Evolutionary conservation across 2,888 invertebrate genomes (phyloP), one percentile per base, ranked within the genome.

Genomic region (Apoda limacodes): DNA sequence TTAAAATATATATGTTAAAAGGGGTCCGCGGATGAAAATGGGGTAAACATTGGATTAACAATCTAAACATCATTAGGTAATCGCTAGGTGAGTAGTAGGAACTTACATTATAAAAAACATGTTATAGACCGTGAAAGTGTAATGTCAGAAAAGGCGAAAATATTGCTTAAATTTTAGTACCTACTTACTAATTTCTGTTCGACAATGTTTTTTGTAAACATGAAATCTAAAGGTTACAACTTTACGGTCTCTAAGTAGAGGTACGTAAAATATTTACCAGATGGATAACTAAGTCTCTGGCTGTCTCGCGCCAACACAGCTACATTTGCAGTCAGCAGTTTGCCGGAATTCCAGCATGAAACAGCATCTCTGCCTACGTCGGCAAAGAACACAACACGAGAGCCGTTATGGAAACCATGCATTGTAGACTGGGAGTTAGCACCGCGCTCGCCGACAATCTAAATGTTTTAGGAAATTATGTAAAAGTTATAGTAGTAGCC

Each of bases 271-370:
- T 22, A 14, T 31, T 46, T 13, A 72, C 80, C 78, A 28, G 72
- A 62, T 1, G 92, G 91, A 55, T 92, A 93, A 31, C 89, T 84
- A 72, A 93, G 75, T 6, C 66, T 82, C 3, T 61, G 50, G 5
- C 72, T 68, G 50, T 91, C 83, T 28, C 82, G 75, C 0, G 84
- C 85, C 1, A 90, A 70, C 1, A 86, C 58, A 1, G 66, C 84
- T 12, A 86, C 71, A 32, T 83, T 86, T 1, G 60, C 57, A 0
- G 74, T 60, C 5, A 60, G 60, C 23, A 88, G 76, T 5, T 57
- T 63, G 1, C 65, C 70, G 0, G 82, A 82, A 46, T 90, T 88
- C 92, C 92, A 92, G 50, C 92, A 93, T 0, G 88, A 87, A 0
- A 93, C 60, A 0, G 88, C 88, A 48, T 90, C 87, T 10, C 83